These are phyloP conservation scores for Colistium nudipinnis DNA, from an alignment of 2,113 vertebrate species.

Conservation along the genomic window DNA sequence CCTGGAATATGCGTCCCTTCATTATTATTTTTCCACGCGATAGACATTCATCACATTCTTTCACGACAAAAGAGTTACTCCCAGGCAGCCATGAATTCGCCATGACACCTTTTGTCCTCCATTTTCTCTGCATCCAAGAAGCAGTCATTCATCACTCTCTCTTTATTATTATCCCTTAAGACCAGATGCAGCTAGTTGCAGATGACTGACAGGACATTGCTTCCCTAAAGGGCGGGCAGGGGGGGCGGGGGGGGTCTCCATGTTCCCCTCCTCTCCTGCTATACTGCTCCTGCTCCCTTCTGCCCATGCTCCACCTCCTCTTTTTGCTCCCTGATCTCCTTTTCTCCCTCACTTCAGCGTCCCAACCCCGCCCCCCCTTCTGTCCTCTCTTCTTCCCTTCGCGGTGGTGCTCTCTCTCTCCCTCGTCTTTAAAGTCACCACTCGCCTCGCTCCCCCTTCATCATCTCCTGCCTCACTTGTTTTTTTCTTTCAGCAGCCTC, in stretches of 20 bases:
- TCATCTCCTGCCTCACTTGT: background rate
- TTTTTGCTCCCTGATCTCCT: constrained; percentile 51
- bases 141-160: constrained; percentile 45
- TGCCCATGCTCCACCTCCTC: constrained; percentile 9
- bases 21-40: too few relatives aligned
- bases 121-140: constrained; percentile 21
- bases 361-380: constrained; percentile 4
- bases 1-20: background rate
- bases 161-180: constrained; percentile 46
- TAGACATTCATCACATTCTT: constrained; percentile 27
- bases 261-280: constrained; percentile 30
- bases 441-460: constrained; percentile 11
- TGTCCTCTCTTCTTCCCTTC: constrained; percentile 28
- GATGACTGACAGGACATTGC: constrained; percentile 57
- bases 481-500: constrained; percentile 1
- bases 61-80: constrained; percentile 32
- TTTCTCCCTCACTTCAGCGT: constrained; percentile 39
- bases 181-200: constrained; percentile 47
- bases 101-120: background rate
- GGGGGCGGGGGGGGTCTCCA: constrained; percentile 20
- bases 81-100: constrained; percentile 25
- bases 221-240: too few relatives aligned
- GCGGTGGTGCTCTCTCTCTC: too few relatives aligned
- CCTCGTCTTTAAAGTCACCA: constrained; percentile 32
- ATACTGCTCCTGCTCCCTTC: constrained; percentile 9